Evolutionary conservation across 2,113 vertebrate species (phyloP), one percentile per base, ranked within the genome.

Genomic region (Scytalopus superciliaris): DNA sequence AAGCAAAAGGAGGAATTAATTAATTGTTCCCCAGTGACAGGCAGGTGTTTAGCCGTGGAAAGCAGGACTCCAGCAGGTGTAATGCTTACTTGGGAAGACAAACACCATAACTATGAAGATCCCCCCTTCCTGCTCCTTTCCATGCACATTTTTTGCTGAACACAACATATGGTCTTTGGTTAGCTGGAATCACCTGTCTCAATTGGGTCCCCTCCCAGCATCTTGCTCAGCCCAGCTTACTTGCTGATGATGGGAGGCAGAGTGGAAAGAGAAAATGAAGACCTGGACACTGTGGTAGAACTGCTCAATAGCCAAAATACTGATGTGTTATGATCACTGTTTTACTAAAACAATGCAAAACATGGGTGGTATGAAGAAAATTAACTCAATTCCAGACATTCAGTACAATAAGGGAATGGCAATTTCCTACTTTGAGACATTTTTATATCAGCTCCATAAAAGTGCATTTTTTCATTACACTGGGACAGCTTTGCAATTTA

Each of bases 91-190:
- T 78, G 28, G 31, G 47, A n/a, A 66, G 59, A 37, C 25, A n/a
- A 45, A 53, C 1, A 2, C 45, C 5, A 6, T 31, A 75, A 50
- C 12, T 30, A 7, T 3, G 0, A 68, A 30, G 16, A 6, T 72
- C 40, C 7, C 15, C 10, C 3, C 12, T 75, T 82, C 17, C 2
- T 78, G 33, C 27, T 86, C 5, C 9, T 66, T 87, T 74, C 10
- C 11, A 3, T 68, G 14, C 59, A 19, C 13, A 7, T 72, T 74
- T 63, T 42, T 49, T 67, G 37, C 33, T 50, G 17, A 81, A n/a
- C 52, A 7, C 2, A 7, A 18, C 14, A 21, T 7, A 3, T 2
- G 3, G 42, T 70, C 27, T 79, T 56, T 84, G 19, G 28, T 77
- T 77, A 74, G 4, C 15, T 62, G 55, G 19, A 37, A 23, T 74